These are phyloP conservation scores for Poecilobothrus nobilitatus DNA, from an alignment of 2,888 invertebrate species.

Conservation along the genomic window DNA sequence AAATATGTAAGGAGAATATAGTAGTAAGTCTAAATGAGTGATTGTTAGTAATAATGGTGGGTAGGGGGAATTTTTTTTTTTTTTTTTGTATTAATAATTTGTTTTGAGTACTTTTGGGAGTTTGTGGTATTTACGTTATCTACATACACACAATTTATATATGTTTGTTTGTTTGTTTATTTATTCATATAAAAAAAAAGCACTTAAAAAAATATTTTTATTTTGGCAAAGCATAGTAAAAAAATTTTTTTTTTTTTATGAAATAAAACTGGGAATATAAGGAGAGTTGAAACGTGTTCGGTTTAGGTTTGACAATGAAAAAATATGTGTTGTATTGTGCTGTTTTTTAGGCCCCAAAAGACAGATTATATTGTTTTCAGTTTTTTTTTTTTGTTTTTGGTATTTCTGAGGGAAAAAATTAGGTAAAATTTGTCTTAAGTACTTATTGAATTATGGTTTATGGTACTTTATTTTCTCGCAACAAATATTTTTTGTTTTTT, in stretches of 20 bases:
- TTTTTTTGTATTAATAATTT: conserved; percentile 1
- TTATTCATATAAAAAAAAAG: background rate
- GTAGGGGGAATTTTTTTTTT: background rate
- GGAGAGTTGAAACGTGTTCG: background rate
- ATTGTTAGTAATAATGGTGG: too few relatives aligned
- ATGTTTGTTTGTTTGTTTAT: background rate
- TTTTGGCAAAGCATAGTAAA: too few relatives aligned
- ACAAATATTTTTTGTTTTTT: too few relatives aligned
- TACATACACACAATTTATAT: too few relatives aligned
- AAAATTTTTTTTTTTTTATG: too few relatives aligned
- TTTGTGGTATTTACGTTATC: background rate
- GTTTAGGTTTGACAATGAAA: background rate
- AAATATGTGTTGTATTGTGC: background rate
- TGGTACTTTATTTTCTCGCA: too few relatives aligned
- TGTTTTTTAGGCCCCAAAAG: background rate
- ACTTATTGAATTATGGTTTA: background rate
- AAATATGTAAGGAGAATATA: too few relatives aligned
- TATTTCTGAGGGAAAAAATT: background rate
- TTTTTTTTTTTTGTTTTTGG: background rate
- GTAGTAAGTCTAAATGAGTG: too few relatives aligned
- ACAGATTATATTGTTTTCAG: background rate
- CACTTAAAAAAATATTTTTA: too few relatives aligned
- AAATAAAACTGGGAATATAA: too few relatives aligned
- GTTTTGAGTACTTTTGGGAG: conserved; percentile 8
- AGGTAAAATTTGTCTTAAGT: conserved; percentile 1